These are phyloP conservation scores for Drosophila mettleri DNA, from an alignment of 2,888 invertebrate genomes.

Conservation along the genomic window DNA sequence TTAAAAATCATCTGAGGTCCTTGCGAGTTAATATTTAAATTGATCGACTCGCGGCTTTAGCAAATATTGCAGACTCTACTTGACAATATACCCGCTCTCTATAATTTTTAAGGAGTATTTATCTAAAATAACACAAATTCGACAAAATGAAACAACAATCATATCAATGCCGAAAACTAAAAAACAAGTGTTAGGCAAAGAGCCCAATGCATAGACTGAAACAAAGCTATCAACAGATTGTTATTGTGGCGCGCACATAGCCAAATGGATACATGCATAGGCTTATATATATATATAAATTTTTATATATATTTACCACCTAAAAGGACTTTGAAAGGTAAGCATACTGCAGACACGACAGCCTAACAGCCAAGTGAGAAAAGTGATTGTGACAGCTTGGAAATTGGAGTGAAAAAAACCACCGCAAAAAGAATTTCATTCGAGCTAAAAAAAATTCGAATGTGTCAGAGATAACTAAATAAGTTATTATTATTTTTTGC, in stretches of 20 bases:
- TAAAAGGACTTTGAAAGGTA: constrained; percentile 7
- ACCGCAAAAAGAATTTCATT: background rate
- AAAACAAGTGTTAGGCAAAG: constrained; percentile 60
- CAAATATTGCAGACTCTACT: too few relatives aligned
- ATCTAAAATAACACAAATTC: constrained; percentile 36
- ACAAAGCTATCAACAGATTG: constrained; percentile 23
- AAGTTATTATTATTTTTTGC: background rate
- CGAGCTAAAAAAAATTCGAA: background rate
- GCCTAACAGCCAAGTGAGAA: constrained; percentile 33
- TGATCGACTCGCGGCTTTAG: background rate
- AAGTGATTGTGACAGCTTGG: constrained; percentile 44
- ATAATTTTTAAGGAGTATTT: background rate
- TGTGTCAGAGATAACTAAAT: background rate
- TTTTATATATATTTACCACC: too few relatives aligned
- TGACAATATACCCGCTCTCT: background rate
- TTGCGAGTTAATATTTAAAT: background rate
- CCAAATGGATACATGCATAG: constrained; percentile 40
- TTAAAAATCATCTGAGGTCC: background rate
- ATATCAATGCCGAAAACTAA: constrained; percentile 62
- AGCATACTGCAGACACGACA: constrained; percentile 18
- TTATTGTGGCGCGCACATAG: constrained; percentile 43
- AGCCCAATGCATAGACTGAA: constrained; percentile 29
- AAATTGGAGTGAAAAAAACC: constrained; percentile 44
- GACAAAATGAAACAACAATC: constrained; percentile 51
- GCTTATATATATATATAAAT: too few relatives aligned